These are phyloP conservation scores for Rhyacophila brunnea DNA, from an alignment of 1,140 invertebrate genomes.

Conservation along the genomic window DNA sequence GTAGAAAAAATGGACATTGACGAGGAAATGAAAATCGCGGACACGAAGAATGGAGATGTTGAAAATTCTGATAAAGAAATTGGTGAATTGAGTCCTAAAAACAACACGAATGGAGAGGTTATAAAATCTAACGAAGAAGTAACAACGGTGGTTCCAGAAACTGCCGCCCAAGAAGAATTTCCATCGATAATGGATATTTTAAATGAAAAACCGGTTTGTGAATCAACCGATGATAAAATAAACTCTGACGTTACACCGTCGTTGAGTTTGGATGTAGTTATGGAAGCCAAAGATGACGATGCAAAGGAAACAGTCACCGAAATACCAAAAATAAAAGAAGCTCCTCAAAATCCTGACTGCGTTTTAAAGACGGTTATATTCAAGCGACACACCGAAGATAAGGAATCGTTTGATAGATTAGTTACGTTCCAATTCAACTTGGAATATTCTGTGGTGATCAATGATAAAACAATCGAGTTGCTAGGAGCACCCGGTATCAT, in stretches of 20 bases:
- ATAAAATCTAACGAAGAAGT: constrained; percentile 1
- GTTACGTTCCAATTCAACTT: constrained; percentile 50
- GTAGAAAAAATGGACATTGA: constrained; percentile 2
- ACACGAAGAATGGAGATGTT: background rate
- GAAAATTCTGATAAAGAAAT: background rate
- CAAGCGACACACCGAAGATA: constrained; percentile 41
- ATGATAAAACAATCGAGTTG: constrained; percentile 48
- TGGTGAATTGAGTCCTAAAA: too few relatives aligned
- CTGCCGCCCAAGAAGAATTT: constrained; percentile 49
- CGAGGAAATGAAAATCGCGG: background rate
- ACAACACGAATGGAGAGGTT: too few relatives aligned
- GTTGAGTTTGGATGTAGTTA: constrained; percentile 2
- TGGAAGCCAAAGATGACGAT: background rate
- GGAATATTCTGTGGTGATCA: constrained; percentile 47
- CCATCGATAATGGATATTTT: constrained; percentile 55
- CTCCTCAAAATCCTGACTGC: background rate
- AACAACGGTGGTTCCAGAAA: too few relatives aligned
- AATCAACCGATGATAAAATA: constrained; percentile 1
- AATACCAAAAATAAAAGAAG: background rate
- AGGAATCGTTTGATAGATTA: constrained; percentile 44
- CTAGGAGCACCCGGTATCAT: constrained; percentile 52
- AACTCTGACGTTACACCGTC: background rate
- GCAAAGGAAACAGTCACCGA: constrained; percentile 2
- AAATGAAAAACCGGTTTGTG: constrained; percentile 41
- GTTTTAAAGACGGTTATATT: constrained; percentile 46